Base-by-base conservation (phyloP, 35 echinoderm and acorn worm species). In the Apostichopus parvimensis region DNA sequence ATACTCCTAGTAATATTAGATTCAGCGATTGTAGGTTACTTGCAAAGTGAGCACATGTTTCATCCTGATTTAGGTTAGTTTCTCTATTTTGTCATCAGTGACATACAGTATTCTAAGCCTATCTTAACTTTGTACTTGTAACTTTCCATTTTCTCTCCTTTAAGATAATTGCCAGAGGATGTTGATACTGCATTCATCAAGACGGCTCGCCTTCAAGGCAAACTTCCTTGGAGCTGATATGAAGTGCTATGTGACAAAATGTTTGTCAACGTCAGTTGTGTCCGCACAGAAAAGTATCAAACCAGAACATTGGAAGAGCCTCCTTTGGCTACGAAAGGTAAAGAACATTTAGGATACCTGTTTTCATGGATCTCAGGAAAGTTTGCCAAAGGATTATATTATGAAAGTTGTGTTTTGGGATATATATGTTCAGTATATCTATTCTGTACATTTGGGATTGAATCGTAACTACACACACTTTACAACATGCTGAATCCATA, bases 281-380 rank as follows among this genome's bases (percentile, higher is more conserved):
- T 17, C n/a, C 56, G 53, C 80, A 17, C 80, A 83, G 14, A 83
- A 83, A 57, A 83, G 80, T 56, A 83, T 83, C 8, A 83, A 83
- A 14, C 54, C 80, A 11, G 53, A 83, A 18, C 53, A 53, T 55
- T 83, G 80, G 80, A 83, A 83, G 56, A 83, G 22, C 7, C 56
- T 57, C 45, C 9, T 56, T 20, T 83, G 45, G 80, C 18, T 83
- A 15, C 53, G 12, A 57, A 83, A 83, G 80, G 80, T 83, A 83
- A 5, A 13, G 23, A 11, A 53, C 75, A 45, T 22, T 9, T 77
- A 22, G 8, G 75, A 77, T 4, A 77, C 7, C 75, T 45, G 34
- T 45, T 61, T 61, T 61, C 58, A 61, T 8, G 12, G 7, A 61
- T 61, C 7, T 61, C 58, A 9, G 58, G 12, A 61, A 61, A 61